Conservation (phyloP, 2,113 vertebrate species). For the Strix aluco region DNA sequence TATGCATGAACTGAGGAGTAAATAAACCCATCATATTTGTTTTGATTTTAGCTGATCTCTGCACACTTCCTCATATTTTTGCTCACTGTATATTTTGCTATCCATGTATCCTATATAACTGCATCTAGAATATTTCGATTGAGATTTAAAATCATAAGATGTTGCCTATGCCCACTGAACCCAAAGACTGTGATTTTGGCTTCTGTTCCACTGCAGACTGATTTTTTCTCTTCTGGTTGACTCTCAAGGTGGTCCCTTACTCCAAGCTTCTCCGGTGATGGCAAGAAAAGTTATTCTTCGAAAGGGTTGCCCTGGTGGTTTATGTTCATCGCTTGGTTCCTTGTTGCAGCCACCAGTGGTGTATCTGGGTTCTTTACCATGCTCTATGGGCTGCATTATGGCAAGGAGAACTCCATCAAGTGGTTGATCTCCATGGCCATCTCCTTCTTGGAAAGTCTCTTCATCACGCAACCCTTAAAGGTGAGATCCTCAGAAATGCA, state of each 20-base stretch:
- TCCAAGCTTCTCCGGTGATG: constrained; percentile 55
- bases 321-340: constrained; percentile 87
- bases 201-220: neutral
- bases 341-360: constrained; percentile 84
- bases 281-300: constrained; percentile 58
- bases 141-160: neutral
- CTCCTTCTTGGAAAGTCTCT: constrained; percentile 93
- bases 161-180: neutral
- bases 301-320: constrained; percentile 93
- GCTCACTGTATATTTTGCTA: neutral
- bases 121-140: neutral
- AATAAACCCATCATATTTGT: neutral
- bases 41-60: neutral
- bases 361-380: constrained; percentile 92
- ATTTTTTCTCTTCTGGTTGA: neutral
- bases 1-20: neutral
- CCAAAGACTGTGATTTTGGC: neutral
- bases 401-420: constrained; percentile 87
- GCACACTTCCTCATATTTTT: neutral
- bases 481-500: constrained; percentile 67
- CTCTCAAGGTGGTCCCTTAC: constrained; percentile 51
- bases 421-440: constrained; percentile 93
- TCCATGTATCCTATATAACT: neutral
- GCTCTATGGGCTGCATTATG: constrained; percentile 91
- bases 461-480: constrained; percentile 94